Conservation (phyloP, 2,113 vertebrate genomes). For the Penelope pileata region DNA sequence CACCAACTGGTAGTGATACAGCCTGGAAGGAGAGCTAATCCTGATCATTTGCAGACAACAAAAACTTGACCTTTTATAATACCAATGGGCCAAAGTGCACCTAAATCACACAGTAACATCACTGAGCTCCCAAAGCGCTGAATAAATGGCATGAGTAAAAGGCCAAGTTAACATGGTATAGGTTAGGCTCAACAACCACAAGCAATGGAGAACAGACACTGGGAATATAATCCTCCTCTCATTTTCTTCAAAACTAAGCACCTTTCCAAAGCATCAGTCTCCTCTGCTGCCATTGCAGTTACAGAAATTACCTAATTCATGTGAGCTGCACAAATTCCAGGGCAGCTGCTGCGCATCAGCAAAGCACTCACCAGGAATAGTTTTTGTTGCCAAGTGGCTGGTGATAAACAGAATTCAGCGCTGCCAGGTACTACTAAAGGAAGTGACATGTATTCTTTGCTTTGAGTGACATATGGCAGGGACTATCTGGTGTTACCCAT, state of each 20-base stretch:
- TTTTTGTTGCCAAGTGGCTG: not conserved
- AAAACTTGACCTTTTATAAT: not conserved
- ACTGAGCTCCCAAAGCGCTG: not conserved
- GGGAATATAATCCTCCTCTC: not conserved
- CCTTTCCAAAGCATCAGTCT: not conserved
- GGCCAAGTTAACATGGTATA: not conserved
- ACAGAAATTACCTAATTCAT: not conserved
- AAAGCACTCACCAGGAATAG: not conserved
- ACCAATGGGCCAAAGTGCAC: not conserved
- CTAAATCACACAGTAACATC: not conserved
- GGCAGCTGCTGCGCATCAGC: not conserved
- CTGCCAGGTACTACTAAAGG: not conserved
- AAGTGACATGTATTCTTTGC: not conserved
- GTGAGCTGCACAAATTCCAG: not conserved
- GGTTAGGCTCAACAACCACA: not conserved
- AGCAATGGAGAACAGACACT: not conserved
- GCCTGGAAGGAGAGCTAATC: not conserved
- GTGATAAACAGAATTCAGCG: constrained; percentile 16
- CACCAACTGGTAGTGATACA: not conserved
- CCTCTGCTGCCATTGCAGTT: not conserved
- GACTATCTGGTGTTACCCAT: not conserved
- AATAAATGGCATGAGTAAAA: not conserved
- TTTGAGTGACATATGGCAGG: not conserved
- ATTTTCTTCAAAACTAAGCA: not conserved
- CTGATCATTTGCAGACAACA: not conserved